A percentile compares a stretch with the other conserved stretches of the same genome.
phyloP scores from a whole-genome alignment of 2,797 vertebrate genomes.

The Pteronotus mesoamericanus region DNA sequence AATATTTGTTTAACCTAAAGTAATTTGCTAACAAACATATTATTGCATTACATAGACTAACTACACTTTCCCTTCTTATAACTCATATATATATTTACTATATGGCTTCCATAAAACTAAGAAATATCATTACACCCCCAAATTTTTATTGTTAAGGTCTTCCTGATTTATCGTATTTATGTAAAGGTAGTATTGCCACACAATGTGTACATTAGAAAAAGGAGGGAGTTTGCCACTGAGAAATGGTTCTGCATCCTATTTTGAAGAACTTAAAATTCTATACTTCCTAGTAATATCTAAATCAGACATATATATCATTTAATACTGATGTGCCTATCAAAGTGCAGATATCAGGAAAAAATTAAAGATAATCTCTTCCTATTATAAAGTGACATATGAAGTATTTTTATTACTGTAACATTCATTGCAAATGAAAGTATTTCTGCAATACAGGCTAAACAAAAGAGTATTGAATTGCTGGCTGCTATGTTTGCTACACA shows the following conservation, averaged over 20 bases:
- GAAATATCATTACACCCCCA: neutral
- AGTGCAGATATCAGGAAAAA: neutral
- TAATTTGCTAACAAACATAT: neutral
- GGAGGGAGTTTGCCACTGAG: neutral
- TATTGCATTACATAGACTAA: neutral
- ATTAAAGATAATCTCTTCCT: neutral
- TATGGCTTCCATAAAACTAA: neutral
- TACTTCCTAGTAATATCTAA: neutral
- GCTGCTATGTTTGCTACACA: neutral
- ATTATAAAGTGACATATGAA: conserved; percentile 6
- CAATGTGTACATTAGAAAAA: neutral
- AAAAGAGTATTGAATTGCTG: conserved; percentile 6
- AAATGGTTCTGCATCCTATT: neutral
- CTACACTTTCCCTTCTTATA: neutral
- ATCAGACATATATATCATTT: conserved; percentile 8
- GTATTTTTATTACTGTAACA: conserved; percentile 30
- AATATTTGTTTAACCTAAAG: neutral
- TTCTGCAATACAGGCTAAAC: neutral
- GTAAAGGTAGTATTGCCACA: neutral
- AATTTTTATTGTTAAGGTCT: neutral
- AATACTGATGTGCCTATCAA: neutral
- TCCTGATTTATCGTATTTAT: neutral
- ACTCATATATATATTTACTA: neutral
- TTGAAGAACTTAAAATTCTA: neutral
- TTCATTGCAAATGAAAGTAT: neutral